A percentile compares a stretch with the other conserved stretches of the same genome.
Evolutionary conservation across 2,113 vertebrate genomes (phyloP).

Genomic region (Mesembrinibis cayennensis): DNA sequence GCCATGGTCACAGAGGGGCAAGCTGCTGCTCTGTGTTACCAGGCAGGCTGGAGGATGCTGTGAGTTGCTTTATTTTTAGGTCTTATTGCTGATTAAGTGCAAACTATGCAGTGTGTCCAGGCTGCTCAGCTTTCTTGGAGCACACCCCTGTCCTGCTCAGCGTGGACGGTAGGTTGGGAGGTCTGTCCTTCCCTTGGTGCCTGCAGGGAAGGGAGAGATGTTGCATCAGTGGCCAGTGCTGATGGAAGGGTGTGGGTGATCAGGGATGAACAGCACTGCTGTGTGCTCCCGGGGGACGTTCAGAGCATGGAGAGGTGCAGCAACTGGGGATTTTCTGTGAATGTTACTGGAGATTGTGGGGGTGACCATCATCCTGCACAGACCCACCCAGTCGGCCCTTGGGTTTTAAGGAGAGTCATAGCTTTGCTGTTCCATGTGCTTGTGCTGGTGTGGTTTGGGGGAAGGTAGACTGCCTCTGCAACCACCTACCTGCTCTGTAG

Average conservation of each 20-base stretch:
- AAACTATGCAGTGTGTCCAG: neutral
- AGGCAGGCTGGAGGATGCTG: neutral
- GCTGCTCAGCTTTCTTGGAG: neutral
- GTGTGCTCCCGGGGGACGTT: neutral
- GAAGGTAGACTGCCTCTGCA: neutral
- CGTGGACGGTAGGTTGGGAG: neutral
- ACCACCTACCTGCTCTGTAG: neutral
- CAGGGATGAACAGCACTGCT: fast-evolving
- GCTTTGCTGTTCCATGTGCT: neutral
- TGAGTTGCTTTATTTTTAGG: conserved; percentile 38
- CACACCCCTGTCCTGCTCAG: fast-evolving
- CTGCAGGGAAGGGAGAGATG: neutral
- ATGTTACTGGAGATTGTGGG: neutral
- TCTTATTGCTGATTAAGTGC: neutral
- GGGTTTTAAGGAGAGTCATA: neutral
- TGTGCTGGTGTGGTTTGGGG: neutral
- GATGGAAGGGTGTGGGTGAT: neutral
- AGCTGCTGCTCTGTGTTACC: neutral
- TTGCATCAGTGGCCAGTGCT: neutral
- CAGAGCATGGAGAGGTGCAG: neutral
- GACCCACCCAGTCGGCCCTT: neutral
- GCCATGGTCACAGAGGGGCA: neutral
- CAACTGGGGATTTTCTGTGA: neutral
- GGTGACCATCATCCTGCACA: neutral
- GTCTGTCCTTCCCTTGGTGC: neutral